Percentiles rank a stretch among this genome's conserved stretches.
These are phyloP conservation scores for Cheilosia vernalis DNA, from an alignment of 2,888 invertebrate genomes.

Conservation along the genomic window DNA sequence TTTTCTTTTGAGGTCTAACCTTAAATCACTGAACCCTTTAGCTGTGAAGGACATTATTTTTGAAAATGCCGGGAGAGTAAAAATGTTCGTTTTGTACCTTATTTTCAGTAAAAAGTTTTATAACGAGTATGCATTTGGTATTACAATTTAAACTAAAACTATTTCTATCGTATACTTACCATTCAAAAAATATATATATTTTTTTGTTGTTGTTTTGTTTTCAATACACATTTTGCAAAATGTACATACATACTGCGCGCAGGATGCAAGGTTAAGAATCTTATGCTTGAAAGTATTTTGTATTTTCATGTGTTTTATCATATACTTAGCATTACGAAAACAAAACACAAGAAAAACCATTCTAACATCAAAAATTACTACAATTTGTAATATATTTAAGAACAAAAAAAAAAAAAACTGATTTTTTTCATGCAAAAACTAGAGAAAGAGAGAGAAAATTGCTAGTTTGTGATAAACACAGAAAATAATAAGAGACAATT, in stretches of 20 bases:
- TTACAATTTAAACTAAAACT: slow-evolving; percentile 32
- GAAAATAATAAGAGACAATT: slow-evolving; percentile 5
- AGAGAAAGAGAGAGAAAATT: slow-evolving; percentile 32
- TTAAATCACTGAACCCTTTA: slow-evolving; percentile 16
- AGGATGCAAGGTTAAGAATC: slow-evolving; percentile 31
- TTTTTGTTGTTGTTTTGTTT: slow-evolving; percentile 38
- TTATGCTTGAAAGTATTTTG: slow-evolving; percentile 19
- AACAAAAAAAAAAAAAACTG: slow-evolving; percentile 22
- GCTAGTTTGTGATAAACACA: slow-evolving; percentile 35
- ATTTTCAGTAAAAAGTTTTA: slow-evolving; percentile 5
- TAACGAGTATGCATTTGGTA: slow-evolving; percentile 33
- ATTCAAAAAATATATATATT: slow-evolving; percentile 40
- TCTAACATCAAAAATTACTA: slow-evolving; percentile 48
- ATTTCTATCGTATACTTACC: slow-evolving; percentile 70
- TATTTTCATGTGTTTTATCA: slow-evolving; percentile 20
- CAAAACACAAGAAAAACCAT: slow-evolving; percentile 14
- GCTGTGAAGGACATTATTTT: slow-evolving; percentile 35
- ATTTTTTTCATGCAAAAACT: slow-evolving; percentile 38
- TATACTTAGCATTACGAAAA: slow-evolving; percentile 37
- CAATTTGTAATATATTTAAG: neutral
- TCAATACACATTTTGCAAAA: slow-evolving; percentile 36
- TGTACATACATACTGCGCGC: slow-evolving; percentile 39
- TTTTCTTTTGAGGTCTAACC: neutral
- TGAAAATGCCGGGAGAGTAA: slow-evolving; percentile 31
- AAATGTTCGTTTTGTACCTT: slow-evolving; percentile 16